Evolutionary conservation across 2,888 invertebrate genomes (phyloP), one percentile per base, ranked within the genome.

Genomic region (Actias luna): DNA sequence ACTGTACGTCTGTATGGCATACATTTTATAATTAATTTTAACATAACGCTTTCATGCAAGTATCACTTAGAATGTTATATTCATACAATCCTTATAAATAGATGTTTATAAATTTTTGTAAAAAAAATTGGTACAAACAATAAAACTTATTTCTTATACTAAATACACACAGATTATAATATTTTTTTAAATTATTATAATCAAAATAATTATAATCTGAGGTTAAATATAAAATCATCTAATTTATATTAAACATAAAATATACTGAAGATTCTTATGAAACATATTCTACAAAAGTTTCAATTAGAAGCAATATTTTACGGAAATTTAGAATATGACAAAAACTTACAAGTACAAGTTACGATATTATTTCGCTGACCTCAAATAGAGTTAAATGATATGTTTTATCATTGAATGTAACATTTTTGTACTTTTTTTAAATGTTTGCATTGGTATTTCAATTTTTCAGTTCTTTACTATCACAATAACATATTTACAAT

Each of bases 1-100:
- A 57, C 39, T 22, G 75, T 83, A 79, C 76, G 73, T 75, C 71
- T 77, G 73, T 82, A 83, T 84, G 82, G 80, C 84, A 83, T 84
- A 84, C 78, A 82, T 74, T 73, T 74, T 71, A 73, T 68, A 70
- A 69, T 79, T 55, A 82, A 71, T 67, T 64, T 75, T 81, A 82
- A 42, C 74, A 66, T 72, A 65, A 76, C 65, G 69, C 66, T 72
- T 64, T 71, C 69, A 42, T 72, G 65, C 63, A 66, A 60, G 66
- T 65, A 46, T 58, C 61, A 60, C 61, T 59, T 63, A 66, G 39
- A 63, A 60, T 60, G 61, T 42, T 55, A 55, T 60, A 22, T 42
- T 42, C 25, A 22, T 59, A 59, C 35, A 55, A 55, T 55, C n/a
- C 27, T 55, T 50, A 50, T 18, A 27, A 27, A 52, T 55, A 2